Conservation (phyloP, 2,888 invertebrate species). For the Aleiodes alternator region DNA sequence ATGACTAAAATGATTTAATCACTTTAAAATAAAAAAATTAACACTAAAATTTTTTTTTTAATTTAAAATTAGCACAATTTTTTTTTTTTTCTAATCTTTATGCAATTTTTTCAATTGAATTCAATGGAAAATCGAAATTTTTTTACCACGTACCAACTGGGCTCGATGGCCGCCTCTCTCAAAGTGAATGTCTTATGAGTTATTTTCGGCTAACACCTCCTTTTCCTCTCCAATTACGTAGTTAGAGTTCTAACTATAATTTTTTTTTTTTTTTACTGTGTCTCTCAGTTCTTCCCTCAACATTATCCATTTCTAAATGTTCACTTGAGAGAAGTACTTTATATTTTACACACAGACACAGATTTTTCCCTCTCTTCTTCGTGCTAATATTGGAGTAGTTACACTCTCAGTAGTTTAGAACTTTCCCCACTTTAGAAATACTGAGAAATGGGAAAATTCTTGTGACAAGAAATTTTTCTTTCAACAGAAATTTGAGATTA, state of each 20-base stretch:
- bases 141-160: slow-evolving; percentile 74
- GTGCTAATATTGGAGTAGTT: too few species aligned
- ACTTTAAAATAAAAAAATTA: too few species aligned
- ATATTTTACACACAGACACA: too few species aligned
- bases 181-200: slow-evolving; percentile 75
- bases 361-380: too few species aligned
- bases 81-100: background rate
- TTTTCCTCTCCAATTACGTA: slow-evolving; percentile 46
- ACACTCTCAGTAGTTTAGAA: too few species aligned
- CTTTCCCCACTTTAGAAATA: too few species aligned
- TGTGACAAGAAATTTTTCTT: too few species aligned
- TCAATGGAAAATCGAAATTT: slow-evolving; percentile 60
- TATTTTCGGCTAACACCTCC: slow-evolving; percentile 71
- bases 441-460: too few species aligned
- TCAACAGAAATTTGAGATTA: too few species aligned
- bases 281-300: slow-evolving; percentile 1
- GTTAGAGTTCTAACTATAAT: slow-evolving; percentile 12
- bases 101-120: slow-evolving; percentile 26
- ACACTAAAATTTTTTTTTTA: background rate
- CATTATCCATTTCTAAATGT: background rate
- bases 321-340: too few species aligned
- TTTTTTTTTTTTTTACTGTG: background rate
- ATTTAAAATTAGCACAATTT: background rate
- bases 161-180: slow-evolving; percentile 75
- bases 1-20: too few species aligned